Evolutionary conservation across 2,888 invertebrate species (phyloP).

Genomic region (Cremastinae sp.): DNA sequence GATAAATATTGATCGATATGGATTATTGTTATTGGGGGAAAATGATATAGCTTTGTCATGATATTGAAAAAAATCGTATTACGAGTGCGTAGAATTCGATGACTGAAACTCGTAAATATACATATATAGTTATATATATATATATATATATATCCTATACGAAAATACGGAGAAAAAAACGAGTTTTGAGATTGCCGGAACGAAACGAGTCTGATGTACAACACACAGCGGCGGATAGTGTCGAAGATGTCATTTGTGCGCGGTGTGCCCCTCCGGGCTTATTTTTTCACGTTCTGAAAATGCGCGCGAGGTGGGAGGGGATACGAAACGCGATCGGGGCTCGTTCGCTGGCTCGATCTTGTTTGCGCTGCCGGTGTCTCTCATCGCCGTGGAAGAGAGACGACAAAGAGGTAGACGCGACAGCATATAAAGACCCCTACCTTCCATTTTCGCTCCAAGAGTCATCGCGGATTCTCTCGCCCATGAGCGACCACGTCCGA

Average conservation of each 20-base stretch:
- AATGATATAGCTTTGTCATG: too few species aligned
- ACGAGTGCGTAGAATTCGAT: too few species aligned
- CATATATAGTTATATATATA: too few species aligned
- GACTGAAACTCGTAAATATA: too few species aligned
- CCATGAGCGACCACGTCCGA: constrained; percentile 67
- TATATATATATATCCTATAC: too few species aligned
- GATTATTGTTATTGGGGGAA: too few species aligned
- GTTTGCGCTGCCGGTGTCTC: constrained; percentile 9
- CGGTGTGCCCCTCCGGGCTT: constrained; percentile 25
- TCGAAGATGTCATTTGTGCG: constrained; percentile 19
- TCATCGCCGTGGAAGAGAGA: constrained; percentile 53
- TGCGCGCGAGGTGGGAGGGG: too few species aligned
- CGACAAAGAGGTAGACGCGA: constrained; percentile 61
- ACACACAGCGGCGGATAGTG: constrained; percentile 28
- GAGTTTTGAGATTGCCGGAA: constrained; percentile 65
- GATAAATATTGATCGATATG: too few species aligned
- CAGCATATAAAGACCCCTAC: constrained; percentile 72
- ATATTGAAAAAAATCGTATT: too few species aligned
- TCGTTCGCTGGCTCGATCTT: constrained; percentile 63
- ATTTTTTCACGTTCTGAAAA: too few species aligned
- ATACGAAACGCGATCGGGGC: constrained; percentile 30
- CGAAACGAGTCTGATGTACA: constrained; percentile 57
- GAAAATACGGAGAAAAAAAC: too few species aligned
- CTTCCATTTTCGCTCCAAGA: constrained; percentile 67
- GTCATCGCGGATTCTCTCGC: constrained; percentile 70